Evolutionary conservation across 2,113 vertebrate species (phyloP), one percentile per base, ranked within the genome.

Genomic region (Pomatorhinus ruficollis): DNA sequence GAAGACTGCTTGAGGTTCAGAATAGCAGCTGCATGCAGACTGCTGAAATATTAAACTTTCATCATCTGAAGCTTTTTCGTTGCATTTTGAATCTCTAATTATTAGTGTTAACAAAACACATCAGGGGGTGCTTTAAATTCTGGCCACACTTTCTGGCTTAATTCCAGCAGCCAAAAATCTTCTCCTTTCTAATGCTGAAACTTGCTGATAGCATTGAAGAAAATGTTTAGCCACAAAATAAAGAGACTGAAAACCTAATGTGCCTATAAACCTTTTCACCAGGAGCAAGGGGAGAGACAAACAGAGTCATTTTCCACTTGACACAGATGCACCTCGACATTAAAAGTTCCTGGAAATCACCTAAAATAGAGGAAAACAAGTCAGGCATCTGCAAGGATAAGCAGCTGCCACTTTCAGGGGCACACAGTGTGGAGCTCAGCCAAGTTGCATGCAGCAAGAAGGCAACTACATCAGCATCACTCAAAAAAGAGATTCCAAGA

Each of bases 31-130:
- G 89, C 60, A 50, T 31, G 37, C 31, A 57, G 53, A 52, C 81
- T 80, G 68, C n/a, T 86, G 82, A 85, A 91, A 91, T 94, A 96
- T 60, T 88, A 76, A 91, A 91, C 42, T 77, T 92, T 33, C 47
- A 74, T 96, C 23, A 68, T 92, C 33, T 74, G 68, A 79, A 52
- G 81, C 31, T 89, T 94, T 93, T 60, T 74, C 18, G 11, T 83
- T 68, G 89, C 2, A 4, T 91, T 96, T 93, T 89, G 70, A 86
- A 86, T 87, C 35, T 90, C 64, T 75, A 45, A 45, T 45, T 87
- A 83, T 61, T 93, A 92, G 44, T 77, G 78, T 57, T 95, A 96
- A 96, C 84, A 92, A 95, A 96, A 95, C 20, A 2, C 75, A 87
- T 40, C 56, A 60, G 70, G 64, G 49, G 45, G 45, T 84, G 70